Base-by-base conservation (phyloP, 2,888 invertebrate species). In the Nemotelus pantherinus region DNA sequence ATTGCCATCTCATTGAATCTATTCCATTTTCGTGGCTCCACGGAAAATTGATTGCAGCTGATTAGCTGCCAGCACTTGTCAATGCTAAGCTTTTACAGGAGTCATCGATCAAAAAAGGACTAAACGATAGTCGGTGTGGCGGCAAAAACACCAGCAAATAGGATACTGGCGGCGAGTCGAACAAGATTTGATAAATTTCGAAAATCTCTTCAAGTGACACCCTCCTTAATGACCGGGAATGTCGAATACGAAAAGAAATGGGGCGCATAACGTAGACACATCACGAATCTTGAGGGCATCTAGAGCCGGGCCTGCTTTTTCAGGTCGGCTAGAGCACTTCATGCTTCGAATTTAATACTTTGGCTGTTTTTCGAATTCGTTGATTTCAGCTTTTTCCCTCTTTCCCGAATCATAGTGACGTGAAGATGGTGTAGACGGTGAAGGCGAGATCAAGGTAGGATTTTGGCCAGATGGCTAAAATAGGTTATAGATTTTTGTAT, bases 31-130 rank as follows among this genome's bases (percentile, higher is more conserved):
- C 41, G 50, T n/a, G 9, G 41, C 4, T 64, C 44, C 53, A 43
- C 43, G 43, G 76, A 67, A 57, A 68, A 77, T 77, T 77, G 76
- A 77, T 77, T 77, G 53, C 53, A 68, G 68, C 76, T 77, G 76
- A 77, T 77, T 68, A 77, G 67, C 76, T 68, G 64, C 67, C 76
- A 77, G 58, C 67, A 77, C 76, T 77, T 77, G 76, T 77, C 76
- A 77, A 64, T 68, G 45, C 43, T 77, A 44, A 77, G 67, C 67
- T 68, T 68, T 67, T 47, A 65, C 58, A 57, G 67, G 25, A 67
- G 41, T 77, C 76, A 77, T 77, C 67, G 76, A 77, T 77, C 76
- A 77, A 67, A 67, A 65, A 58, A 67, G 57, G 44, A 58, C 65
- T 47, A 68, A 77, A 57, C 45, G 65, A 25, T 53, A 55, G 47